phyloP scores from a whole-genome alignment of 2,113 vertebrate species.

The Sminthopsis crassicaudata region DNA sequence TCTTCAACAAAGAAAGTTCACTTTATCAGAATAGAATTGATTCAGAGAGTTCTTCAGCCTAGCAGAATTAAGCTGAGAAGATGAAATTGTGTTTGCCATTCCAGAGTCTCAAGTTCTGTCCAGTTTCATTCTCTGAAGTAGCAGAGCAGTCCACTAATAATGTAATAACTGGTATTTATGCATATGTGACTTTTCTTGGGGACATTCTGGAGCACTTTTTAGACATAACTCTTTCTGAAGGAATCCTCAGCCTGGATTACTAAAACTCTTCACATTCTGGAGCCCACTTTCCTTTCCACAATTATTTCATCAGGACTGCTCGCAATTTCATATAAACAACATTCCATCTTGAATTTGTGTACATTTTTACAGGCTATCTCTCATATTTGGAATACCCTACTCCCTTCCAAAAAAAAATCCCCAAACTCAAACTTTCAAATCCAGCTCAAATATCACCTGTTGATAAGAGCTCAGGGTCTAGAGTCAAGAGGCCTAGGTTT shows the following conservation, averaged over 20 bases:
- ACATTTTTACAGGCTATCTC: background rate
- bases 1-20: slow-evolving; percentile 45
- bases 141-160: background rate
- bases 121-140: background rate
- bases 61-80: slow-evolving; percentile 24
- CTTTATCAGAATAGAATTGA: slow-evolving; percentile 32
- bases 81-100: slow-evolving; percentile 35
- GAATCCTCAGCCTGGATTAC: background rate
- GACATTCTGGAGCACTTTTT: background rate
- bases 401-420: background rate
- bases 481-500: background rate
- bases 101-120: background rate
- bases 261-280: background rate
- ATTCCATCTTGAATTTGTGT: background rate
- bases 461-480: background rate
- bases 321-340: background rate
- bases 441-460: background rate
- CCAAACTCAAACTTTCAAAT: background rate
- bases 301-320: background rate
- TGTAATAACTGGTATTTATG: background rate
- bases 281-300: background rate
- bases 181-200: background rate
- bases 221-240: background rate
- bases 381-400: background rate
- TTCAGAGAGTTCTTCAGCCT: slow-evolving; percentile 43